Evolutionary conservation across 2,888 invertebrate species (phyloP).

Genomic region (Mongoloraphidia duomilia): DNA sequence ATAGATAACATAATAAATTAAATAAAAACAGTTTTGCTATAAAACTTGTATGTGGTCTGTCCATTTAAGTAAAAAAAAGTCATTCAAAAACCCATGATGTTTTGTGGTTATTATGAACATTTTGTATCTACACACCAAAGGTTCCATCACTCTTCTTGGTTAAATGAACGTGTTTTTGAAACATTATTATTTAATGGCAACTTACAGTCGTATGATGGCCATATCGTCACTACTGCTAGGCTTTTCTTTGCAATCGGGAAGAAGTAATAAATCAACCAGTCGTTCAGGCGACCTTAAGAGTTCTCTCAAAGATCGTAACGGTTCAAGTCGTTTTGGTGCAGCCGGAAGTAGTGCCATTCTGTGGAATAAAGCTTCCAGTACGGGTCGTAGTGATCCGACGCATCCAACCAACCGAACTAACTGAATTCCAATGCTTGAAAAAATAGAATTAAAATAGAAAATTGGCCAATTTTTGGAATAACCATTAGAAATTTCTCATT

Average conservation of each 20-base stretch:
- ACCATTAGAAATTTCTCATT: not conserved
- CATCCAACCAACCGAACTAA: slow-evolving; percentile 78
- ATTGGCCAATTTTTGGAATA: not conserved
- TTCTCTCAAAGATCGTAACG: slow-evolving; percentile 69
- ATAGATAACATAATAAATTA: too few species aligned
- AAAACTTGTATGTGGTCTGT: too few species aligned
- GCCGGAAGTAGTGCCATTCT: slow-evolving; percentile 82
- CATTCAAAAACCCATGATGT: too few species aligned
- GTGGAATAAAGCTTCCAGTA: slow-evolving; percentile 85
- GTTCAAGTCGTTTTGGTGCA: slow-evolving; percentile 70
- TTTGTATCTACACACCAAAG: too few species aligned
- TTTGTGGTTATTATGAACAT: too few species aligned
- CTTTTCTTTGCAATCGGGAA: slow-evolving; percentile 47
- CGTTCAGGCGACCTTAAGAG: slow-evolving; percentile 64
- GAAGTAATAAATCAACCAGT: slow-evolving; percentile 54
- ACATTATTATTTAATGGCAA: slow-evolving; percentile 13
- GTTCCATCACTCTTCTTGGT: too few species aligned
- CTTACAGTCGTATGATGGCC: slow-evolving; percentile 68
- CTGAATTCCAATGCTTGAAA: slow-evolving; percentile 63
- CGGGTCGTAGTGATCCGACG: slow-evolving; percentile 74
- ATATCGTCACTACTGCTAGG: slow-evolving; percentile 48
- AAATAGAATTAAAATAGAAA: not conserved
- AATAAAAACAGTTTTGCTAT: too few species aligned
- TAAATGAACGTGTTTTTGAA: not conserved
- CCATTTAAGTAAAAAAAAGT: too few species aligned